These are phyloP conservation scores for Dendrolimus kikuchii DNA, from an alignment of 1,140 invertebrate species.

Conservation along the genomic window DNA sequence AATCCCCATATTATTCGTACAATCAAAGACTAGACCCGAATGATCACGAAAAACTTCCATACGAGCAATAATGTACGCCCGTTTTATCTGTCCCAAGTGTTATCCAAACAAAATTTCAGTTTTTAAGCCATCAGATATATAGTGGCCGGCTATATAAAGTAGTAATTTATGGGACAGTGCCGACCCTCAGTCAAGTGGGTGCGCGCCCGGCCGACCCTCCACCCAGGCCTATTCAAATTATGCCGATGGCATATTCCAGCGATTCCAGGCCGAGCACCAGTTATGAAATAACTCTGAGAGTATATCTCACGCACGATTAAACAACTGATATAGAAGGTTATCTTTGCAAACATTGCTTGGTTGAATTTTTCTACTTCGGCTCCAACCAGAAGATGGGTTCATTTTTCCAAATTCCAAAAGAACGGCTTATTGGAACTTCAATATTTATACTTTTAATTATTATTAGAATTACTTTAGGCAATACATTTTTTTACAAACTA, in stretches of 20 bases:
- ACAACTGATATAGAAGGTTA: slow-evolving; percentile 17
- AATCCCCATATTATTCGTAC: too few species aligned
- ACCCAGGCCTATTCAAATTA: slow-evolving; percentile 36
- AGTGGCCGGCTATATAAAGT: slow-evolving; percentile 32
- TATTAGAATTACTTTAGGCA: too few species aligned
- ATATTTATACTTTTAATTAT: too few species aligned
- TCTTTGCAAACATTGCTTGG: too few species aligned
- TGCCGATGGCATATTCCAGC: slow-evolving; percentile 21
- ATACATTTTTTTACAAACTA: too few species aligned
- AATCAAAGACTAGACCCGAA: too few species aligned
- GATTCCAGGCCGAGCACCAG: slow-evolving; percentile 11
- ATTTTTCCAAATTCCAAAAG: not conserved
- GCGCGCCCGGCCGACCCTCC: slow-evolving; percentile 16
- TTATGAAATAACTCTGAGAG: slow-evolving; percentile 30
- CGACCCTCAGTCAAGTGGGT: slow-evolving; percentile 29
- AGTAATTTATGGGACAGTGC: slow-evolving; percentile 38
- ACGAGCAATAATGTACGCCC: too few species aligned
- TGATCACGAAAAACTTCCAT: too few species aligned
- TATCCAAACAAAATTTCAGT: not conserved
- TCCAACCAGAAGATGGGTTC: not conserved
- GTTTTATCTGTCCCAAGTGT: too few species aligned
- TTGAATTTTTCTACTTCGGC: too few species aligned
- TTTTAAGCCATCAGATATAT: slow-evolving; percentile 11
- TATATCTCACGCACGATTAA: slow-evolving; percentile 34
- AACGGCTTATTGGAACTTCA: too few species aligned